Evolutionary conservation across 2,113 vertebrate species (phyloP), one percentile per base, ranked within the genome.

Genomic region (Peucedramus taeniatus): DNA sequence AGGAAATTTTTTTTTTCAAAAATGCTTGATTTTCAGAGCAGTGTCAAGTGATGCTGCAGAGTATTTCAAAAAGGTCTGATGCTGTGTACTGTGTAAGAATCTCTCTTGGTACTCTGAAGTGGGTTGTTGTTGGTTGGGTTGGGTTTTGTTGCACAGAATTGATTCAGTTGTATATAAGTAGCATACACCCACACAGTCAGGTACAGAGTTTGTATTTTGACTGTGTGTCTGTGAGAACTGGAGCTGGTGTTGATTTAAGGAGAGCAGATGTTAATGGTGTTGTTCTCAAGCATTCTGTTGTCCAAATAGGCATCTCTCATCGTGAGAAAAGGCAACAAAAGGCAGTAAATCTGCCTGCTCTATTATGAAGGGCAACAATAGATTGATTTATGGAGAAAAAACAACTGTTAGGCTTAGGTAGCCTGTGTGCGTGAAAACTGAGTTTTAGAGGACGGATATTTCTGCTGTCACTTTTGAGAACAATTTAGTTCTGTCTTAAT

Each of bases 291-390:
- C 66, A 56, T 97, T 96, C 93, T 96, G 44, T 94, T 97, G 87
- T 90, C 85, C 82, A 93, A 91, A 89, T 90, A 97, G 83, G 87
- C 97, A 96, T 94, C 87, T 97, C 94, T 97, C 90, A 91, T 94
- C 91, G 94, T 98, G 97, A 98, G 89, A 97, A 97, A 96, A 97
- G 82, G 94, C 75, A 17, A 80, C 95, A 97, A 97, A 97, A 96
- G 89, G 96, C 97, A 93, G 79, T 98, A 98, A 99, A 98, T 98
- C 98, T 98, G 96, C 95, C 97, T 96, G 83, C 96, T 98, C 93
- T 75, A 91, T 98, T 98, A 98, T 96, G 90, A 97, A 97, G 84
- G 86, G 81, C 97, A 97, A 97, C 97, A 98, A 97, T 97, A 93
- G 96, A 96, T 96, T 98, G 98, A 98, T 98, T 98, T 98, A 97